A percentile compares a stretch with the other conserved stretches of the same genome.
Conservation (phyloP, 1,140 invertebrate species). For the Drosophila ironensis region DNA sequence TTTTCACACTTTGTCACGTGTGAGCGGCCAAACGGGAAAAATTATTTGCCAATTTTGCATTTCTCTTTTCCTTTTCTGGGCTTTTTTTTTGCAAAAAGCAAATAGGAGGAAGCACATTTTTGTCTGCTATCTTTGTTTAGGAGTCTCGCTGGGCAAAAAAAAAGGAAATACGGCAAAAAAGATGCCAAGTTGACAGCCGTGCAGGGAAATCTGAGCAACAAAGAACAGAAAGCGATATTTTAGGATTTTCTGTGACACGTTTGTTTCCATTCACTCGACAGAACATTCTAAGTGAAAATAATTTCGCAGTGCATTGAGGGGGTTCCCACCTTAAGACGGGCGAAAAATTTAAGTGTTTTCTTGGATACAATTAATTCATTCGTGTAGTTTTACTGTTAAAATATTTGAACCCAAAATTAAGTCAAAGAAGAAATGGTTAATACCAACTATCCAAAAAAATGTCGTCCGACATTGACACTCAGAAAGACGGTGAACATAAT, state of each 20-base stretch:
- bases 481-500: too few species aligned
- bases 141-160: slow-evolving; percentile 12
- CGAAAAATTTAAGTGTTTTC: too few species aligned
- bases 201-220: slow-evolving; percentile 1
- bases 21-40: slow-evolving; percentile 33
- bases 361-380: too few species aligned
- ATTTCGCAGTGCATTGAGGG: too few species aligned
- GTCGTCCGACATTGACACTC: too few species aligned
- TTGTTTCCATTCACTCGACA: background rate
- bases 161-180: too few species aligned
- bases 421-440: too few species aligned
- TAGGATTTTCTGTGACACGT: background rate
- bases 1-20: slow-evolving; percentile 74
- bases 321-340: too few species aligned
- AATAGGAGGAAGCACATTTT: slow-evolving; percentile 18
- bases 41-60: slow-evolving; percentile 45
- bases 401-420: too few species aligned
- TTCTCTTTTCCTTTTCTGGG: slow-evolving; percentile 13
- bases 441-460: too few species aligned
- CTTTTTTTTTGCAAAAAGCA: slow-evolving; percentile 13
- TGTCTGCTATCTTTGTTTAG: slow-evolving; percentile 21
- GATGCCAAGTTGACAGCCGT: background rate
- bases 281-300: too few species aligned
- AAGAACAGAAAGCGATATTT: background rate
- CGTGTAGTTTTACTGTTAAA: too few species aligned